Evolutionary conservation across 92 coral and sea anemone genomes (phyloP).

Genomic region (Actinernus sp.): DNA sequence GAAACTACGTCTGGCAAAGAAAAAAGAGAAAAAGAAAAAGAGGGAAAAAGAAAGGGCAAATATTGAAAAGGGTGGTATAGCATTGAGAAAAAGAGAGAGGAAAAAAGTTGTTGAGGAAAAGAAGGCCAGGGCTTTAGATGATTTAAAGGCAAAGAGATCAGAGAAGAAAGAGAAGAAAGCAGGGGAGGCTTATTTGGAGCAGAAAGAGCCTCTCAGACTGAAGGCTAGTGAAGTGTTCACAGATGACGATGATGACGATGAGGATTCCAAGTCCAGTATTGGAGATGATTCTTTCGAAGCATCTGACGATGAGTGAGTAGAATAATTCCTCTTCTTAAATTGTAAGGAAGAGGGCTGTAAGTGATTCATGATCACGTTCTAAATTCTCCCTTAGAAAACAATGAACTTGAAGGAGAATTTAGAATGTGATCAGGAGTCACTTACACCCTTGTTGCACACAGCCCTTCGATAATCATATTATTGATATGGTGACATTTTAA

Average conservation of each 20-base stretch:
- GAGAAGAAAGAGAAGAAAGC: constrained; percentile 90
- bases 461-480: too few relatives aligned
- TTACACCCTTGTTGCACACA: too few relatives aligned
- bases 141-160: constrained; percentile 86
- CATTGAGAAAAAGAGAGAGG: constrained; percentile 89
- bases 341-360: too few relatives aligned
- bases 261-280: constrained; percentile 85
- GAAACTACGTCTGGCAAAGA: constrained; percentile 85
- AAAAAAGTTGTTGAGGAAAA: constrained; percentile 94
- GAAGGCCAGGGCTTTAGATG: constrained; percentile 96
- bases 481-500: too few relatives aligned
- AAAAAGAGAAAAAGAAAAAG: constrained; percentile 89
- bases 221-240: constrained; percentile 95
- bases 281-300: constrained; percentile 84
- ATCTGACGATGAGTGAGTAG: constrained; percentile 89
- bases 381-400: too few relatives aligned
- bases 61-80: constrained; percentile 87
- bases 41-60: constrained; percentile 80
- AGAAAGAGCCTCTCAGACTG: constrained; percentile 90
- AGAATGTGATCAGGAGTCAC: too few relatives aligned
- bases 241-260: constrained; percentile 98
- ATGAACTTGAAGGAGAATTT: too few relatives aligned
- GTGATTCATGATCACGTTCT: too few relatives aligned
- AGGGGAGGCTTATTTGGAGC: constrained; percentile 84
- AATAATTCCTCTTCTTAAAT: too few relatives aligned